These are phyloP conservation scores for Marasmarcha lunaedactyla DNA, from an alignment of 2,888 invertebrate species.

Conservation along the genomic window DNA sequence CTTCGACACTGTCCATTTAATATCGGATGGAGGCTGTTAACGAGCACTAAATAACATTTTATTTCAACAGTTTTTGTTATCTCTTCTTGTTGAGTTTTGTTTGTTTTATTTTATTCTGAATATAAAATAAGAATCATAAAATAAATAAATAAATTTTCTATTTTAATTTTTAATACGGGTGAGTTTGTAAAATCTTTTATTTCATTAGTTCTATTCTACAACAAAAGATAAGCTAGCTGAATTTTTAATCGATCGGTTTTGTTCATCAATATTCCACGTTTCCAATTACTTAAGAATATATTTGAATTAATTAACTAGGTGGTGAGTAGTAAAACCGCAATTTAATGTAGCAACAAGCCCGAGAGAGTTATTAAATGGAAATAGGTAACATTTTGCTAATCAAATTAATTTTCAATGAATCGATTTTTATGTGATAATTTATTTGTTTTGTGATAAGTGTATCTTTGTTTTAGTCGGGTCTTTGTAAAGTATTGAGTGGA, in stretches of 20 bases:
- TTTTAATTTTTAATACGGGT: slow-evolving; percentile 28
- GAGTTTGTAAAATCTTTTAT: no score
- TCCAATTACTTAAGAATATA: slow-evolving; percentile 41
- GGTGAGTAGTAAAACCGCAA: background rate
- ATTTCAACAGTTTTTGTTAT: slow-evolving; percentile 51
- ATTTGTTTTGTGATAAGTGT: no score
- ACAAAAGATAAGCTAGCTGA: no score
- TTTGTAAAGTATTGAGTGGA: no score
- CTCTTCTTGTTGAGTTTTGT: slow-evolving; percentile 57
- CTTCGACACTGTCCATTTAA: slow-evolving; percentile 61
- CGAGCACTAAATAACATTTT: slow-evolving; percentile 67
- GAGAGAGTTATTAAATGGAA: background rate
- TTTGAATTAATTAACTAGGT: slow-evolving; percentile 15
- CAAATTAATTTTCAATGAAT: background rate
- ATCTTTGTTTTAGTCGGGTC: no score
- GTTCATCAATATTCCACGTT: slow-evolving; percentile 15
- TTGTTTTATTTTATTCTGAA: slow-evolving; percentile 44
- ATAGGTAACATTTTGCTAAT: background rate
- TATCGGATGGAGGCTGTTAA: slow-evolving; percentile 59
- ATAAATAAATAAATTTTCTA: no score
- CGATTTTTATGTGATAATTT: background rate
- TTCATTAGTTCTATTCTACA: no score
- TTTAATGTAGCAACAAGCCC: background rate
- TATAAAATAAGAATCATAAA: no score
- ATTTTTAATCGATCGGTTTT: no score